Percentiles rank a stretch among this genome's conserved stretches.
Evolutionary conservation across 2,113 vertebrate genomes (phyloP).

Genomic region (Boulengeromyrus knoepffleri): DNA sequence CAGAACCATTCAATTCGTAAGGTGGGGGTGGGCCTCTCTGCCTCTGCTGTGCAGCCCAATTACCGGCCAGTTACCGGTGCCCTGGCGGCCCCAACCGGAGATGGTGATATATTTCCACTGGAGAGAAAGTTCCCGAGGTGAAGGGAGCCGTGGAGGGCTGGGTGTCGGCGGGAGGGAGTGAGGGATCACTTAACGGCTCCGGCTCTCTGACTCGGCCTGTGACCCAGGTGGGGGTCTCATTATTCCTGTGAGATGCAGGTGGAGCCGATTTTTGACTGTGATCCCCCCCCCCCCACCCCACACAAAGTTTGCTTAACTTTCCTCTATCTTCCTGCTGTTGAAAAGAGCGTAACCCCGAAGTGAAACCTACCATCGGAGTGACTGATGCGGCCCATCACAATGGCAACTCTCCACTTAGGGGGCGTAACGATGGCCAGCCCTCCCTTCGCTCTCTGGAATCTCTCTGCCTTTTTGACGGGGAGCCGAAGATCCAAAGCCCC

Average conservation of each 20-base stretch:
- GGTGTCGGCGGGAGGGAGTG: background rate
- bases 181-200: background rate
- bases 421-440: background rate
- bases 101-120: background rate
- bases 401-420: background rate
- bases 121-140: background rate
- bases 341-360: background rate
- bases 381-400: background rate
- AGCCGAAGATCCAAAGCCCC: background rate
- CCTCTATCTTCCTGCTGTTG: background rate
- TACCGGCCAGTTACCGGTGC: background rate
- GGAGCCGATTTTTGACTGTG: conserved; percentile 12
- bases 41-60: background rate
- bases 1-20: background rate
- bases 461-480: background rate
- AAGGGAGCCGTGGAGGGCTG: background rate
- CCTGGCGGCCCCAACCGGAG: background rate
- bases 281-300: background rate
- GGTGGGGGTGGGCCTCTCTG: background rate
- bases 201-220: background rate
- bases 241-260: background rate
- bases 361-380: background rate
- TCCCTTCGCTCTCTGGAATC: background rate
- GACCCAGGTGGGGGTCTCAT: background rate
- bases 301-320: conserved; percentile 9